These are phyloP conservation scores for Bubo bubo DNA, from an alignment of 2,113 vertebrate species.

Conservation along the genomic window DNA sequence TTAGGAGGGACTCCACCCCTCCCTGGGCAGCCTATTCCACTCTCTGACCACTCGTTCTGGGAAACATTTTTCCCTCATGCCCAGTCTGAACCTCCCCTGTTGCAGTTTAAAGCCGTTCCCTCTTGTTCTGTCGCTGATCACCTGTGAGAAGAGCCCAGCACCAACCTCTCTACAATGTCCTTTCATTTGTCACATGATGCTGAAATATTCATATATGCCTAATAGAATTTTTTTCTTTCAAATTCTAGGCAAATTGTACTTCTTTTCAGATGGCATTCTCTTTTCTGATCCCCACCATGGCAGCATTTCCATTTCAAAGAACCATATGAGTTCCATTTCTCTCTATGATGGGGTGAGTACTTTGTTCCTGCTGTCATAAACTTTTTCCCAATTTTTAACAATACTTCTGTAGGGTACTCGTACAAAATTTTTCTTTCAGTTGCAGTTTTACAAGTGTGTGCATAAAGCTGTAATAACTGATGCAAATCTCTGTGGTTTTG, in stretches of 20 bases:
- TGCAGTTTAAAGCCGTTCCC: too few species aligned
- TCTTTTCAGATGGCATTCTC: constrained; percentile 90
- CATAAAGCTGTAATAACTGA: background rate
- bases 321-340: constrained; percentile 80
- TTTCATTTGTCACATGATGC: background rate
- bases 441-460: background rate
- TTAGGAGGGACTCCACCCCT: too few species aligned
- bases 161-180: too few species aligned
- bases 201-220: background rate
- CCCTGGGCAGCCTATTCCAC: too few species aligned
- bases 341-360: constrained; percentile 87
- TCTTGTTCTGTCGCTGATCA: too few species aligned
- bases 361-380: background rate
- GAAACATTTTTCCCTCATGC: too few species aligned
- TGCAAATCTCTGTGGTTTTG: background rate
- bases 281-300: constrained; percentile 85
- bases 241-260: constrained; percentile 84
- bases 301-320: constrained; percentile 83
- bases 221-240: background rate
- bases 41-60: too few species aligned
- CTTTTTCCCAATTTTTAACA: rapidly evolving
- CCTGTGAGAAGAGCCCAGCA: too few species aligned
- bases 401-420: rapidly evolving
- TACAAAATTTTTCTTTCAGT: background rate
- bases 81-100: too few species aligned